Conservation (phyloP, 2,113 vertebrate species). For the Australoheros scitulus region DNA sequence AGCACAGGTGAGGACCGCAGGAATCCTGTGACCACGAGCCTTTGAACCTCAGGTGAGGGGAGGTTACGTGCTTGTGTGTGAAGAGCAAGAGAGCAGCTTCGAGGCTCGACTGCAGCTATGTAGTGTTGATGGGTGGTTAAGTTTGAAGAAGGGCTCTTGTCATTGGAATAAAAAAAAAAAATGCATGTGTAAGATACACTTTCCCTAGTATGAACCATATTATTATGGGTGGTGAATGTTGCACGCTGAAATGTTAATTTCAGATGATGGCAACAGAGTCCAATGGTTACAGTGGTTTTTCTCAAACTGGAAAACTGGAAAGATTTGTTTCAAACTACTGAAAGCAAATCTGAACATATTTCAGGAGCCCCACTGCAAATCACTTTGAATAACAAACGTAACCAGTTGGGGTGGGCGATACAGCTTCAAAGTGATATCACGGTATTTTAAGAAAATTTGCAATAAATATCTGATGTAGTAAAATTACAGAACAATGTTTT, state of each 20-base stretch:
- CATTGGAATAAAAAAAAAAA: not conserved
- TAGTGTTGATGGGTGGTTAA: constrained; percentile 15
- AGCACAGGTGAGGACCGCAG: constrained; percentile 72
- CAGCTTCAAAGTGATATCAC: not conserved
- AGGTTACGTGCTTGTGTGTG: not conserved
- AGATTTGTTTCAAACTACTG: not conserved
- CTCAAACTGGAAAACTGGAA: not conserved
- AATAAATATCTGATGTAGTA: not conserved
- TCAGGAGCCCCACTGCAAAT: accelerated
- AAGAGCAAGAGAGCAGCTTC: not conserved
- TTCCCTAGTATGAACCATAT: not conserved
- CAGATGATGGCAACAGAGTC: not conserved
- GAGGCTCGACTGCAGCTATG: not conserved
- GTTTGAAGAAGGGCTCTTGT: constrained; percentile 16
- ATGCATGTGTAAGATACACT: not conserved
- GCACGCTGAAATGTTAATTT: not conserved
- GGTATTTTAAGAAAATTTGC: not conserved
- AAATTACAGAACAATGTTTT: not conserved
- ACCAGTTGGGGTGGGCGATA: not conserved
- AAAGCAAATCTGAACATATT: not conserved
- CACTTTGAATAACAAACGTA: not conserved
- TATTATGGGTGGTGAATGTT: not conserved
- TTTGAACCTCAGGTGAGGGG: constrained; percentile 63
- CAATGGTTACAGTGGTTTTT: not conserved
- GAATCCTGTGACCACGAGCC: constrained; percentile 59